Conservation (phyloP, 1,140 invertebrate genomes). For the Cheumatopsyche charites region DNA sequence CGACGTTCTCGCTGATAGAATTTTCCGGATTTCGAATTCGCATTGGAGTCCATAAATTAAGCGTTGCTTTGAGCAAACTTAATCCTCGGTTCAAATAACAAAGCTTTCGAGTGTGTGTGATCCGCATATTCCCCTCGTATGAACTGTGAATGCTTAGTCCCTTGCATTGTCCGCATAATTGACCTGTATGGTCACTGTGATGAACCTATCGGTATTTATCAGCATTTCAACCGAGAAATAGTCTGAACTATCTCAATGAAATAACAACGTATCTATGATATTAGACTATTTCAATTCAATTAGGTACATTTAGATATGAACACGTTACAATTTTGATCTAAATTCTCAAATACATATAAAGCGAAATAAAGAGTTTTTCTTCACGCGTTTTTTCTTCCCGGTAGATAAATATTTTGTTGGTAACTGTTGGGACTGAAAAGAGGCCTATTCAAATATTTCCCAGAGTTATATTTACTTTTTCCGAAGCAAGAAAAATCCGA, state of each 20-base stretch:
- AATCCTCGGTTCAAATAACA: slow-evolving; percentile 3
- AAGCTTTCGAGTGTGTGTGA: slow-evolving; percentile 1
- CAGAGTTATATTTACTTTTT: slow-evolving; percentile 6
- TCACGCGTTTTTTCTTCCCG: neutral
- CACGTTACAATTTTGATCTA: too few relatives aligned
- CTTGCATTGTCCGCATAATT: neutral
- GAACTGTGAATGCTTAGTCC: slow-evolving; percentile 5
- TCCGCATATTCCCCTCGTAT: neutral
- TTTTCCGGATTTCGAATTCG: too few relatives aligned
- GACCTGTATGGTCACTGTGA: neutral
- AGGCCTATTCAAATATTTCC: slow-evolving; percentile 36
- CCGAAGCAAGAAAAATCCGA: slow-evolving; percentile 2
- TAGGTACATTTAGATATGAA: too few relatives aligned
- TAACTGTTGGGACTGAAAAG: slow-evolving; percentile 4
- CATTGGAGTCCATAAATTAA: neutral
- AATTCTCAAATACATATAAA: slow-evolving; percentile 24
- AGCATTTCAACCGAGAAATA: neutral
- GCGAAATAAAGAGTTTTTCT: too few relatives aligned
- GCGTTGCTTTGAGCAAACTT: neutral
- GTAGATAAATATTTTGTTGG: slow-evolving; percentile 29
- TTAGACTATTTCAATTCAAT: too few relatives aligned
- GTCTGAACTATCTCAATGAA: too few relatives aligned
- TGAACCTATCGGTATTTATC: too few relatives aligned
- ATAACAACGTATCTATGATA: too few relatives aligned
- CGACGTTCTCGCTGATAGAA: too few relatives aligned